These are phyloP conservation scores for Watsonalla binaria DNA, from an alignment of 2,888 invertebrate species.

Conservation along the genomic window DNA sequence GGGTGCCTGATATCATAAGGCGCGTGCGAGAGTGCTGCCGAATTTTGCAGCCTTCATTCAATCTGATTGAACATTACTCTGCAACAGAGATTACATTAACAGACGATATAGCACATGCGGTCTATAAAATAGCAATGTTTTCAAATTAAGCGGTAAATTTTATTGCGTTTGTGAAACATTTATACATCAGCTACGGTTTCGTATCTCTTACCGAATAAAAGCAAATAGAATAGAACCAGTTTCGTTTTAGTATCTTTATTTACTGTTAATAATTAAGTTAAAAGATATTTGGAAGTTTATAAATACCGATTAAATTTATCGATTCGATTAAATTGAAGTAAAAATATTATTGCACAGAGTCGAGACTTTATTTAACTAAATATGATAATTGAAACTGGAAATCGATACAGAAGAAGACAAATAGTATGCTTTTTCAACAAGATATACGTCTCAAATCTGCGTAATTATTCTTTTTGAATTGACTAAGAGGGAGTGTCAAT, in stretches of 20 bases:
- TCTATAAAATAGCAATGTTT: conserved; percentile 5
- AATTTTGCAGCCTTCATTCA: conserved; percentile 38
- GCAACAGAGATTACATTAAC: background rate
- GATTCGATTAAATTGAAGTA: no score
- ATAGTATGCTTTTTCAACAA: no score
- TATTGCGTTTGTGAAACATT: conserved; percentile 3
- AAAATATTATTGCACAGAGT: no score
- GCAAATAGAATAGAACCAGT: background rate
- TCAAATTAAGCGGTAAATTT: conserved; percentile 5
- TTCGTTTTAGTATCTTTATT: no score
- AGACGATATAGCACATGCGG: conserved; percentile 1
- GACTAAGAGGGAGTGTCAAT: background rate
- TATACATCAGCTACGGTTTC: background rate
- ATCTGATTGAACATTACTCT: conserved; percentile 29
- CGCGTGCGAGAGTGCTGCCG: conserved; percentile 42
- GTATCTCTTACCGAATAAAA: background rate
- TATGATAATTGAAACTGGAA: no score
- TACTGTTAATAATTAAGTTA: background rate
- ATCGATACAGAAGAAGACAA: no score
- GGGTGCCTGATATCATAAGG: conserved; percentile 28
- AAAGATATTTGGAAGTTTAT: background rate
- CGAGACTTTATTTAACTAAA: no score
- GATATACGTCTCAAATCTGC: no score
- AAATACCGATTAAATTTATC: background rate
- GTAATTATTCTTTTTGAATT: background rate